A percentile compares a stretch with the other conserved stretches of the same genome.
phyloP scores from a whole-genome alignment of 2,888 invertebrate genomes.

The Bombylius major region DNA sequence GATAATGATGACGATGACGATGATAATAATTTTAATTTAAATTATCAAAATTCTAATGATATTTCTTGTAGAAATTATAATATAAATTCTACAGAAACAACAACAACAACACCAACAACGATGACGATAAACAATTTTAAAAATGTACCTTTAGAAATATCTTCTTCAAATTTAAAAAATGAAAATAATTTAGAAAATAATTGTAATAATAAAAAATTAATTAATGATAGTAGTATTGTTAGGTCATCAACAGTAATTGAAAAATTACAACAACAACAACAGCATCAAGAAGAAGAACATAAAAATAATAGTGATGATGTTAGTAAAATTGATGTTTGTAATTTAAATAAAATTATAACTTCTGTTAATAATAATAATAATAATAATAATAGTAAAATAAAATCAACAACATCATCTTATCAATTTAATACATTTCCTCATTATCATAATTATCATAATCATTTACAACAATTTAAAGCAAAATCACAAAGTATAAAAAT shows the following conservation, averaged over 20 bases:
- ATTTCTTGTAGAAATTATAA: background rate
- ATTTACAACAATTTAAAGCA: constrained; percentile 3
- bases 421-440: no score
- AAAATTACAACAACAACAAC: no score
- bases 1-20: constrained; percentile 6
- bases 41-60: background rate
- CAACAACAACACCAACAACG: no score
- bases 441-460: background rate
- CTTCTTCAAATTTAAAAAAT: constrained; percentile 1
- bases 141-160: no score
- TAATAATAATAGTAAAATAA: background rate
- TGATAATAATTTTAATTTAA: background rate
- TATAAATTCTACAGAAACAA: background rate
- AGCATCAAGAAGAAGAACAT: background rate
- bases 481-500: background rate
- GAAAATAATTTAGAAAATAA: constrained; percentile 16
- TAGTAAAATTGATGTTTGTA: constrained; percentile 7
- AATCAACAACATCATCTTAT: background rate
- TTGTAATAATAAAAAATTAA: constrained; percentile 16
- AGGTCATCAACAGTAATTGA: no score
- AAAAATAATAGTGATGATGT: constrained; percentile 15
- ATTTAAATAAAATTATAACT: background rate
- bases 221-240: constrained; percentile 14
- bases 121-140: no score
- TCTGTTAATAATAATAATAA: background rate